Conservation (phyloP, 2,888 invertebrate species). For the Toxonevra muliebris region DNA sequence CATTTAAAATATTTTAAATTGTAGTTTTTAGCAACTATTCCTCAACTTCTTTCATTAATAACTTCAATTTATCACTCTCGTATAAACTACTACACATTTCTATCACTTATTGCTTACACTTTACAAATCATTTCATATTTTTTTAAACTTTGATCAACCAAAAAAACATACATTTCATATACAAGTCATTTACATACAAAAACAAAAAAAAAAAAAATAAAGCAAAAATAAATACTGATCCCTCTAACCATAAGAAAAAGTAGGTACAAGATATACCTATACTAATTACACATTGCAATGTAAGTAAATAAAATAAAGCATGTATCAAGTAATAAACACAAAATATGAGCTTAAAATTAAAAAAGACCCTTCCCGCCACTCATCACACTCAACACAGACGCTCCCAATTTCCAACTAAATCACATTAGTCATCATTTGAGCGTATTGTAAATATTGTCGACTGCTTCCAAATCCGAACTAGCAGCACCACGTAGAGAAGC, state of each 20-base stretch:
- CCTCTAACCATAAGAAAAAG: constrained; percentile 31
- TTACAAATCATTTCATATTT: not conserved
- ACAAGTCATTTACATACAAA: not conserved
- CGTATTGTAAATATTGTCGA: constrained; percentile 65
- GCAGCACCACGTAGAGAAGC: constrained; percentile 26
- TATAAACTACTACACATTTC: not conserved
- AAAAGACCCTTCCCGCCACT: constrained; percentile 50
- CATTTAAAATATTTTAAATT: too few relatives aligned
- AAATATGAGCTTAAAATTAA: constrained; percentile 38
- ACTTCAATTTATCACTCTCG: too few relatives aligned
- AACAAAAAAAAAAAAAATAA: constrained; percentile 5
- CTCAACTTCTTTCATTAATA: too few relatives aligned
- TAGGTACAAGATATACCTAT: constrained; percentile 5
- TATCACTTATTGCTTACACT: not conserved
- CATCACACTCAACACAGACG: constrained; percentile 48
- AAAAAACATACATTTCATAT: too few relatives aligned
- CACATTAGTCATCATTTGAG: constrained; percentile 65
- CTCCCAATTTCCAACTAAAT: constrained; percentile 61
- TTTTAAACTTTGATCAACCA: not conserved
- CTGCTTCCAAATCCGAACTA: constrained; percentile 37
- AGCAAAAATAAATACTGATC: constrained; percentile 29
- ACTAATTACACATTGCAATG: not conserved
- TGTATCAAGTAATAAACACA: not conserved
- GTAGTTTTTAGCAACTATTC: too few relatives aligned
- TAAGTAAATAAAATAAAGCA: not conserved